Conservation (phyloP, 2,113 vertebrate species). For the Acanthochromis polyacanthus region DNA sequence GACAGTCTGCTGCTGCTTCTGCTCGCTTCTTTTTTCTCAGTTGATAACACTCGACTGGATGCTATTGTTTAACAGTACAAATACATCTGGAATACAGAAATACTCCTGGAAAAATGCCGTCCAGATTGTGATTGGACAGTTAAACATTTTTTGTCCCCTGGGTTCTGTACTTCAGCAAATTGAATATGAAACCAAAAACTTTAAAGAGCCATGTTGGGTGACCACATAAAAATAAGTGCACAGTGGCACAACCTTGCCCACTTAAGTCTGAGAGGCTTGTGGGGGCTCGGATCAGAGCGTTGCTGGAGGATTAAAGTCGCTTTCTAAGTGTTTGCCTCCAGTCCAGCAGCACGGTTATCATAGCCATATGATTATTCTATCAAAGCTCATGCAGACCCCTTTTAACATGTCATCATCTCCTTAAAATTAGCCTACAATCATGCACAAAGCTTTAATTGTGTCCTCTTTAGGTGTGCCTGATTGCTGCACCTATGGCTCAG, state of each 20-base stretch:
- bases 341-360: constrained; percentile 55
- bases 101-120: neutral
- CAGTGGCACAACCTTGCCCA: constrained; percentile 2
- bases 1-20: neutral
- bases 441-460: constrained; percentile 5
- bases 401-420: constrained; percentile 52
- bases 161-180: too few relatives aligned
- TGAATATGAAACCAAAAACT: neutral
- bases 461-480: constrained; percentile 17
- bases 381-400: constrained; percentile 49
- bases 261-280: constrained; percentile 9
- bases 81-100: neutral
- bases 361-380: constrained; percentile 54
- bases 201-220: neutral
- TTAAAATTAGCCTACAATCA: constrained; percentile 11
- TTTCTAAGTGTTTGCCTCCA: constrained; percentile 52
- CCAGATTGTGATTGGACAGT: neutral
- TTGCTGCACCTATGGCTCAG: constrained; percentile 8
- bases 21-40: neutral
- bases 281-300: constrained; percentile 44
- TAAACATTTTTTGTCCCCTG: too few relatives aligned
- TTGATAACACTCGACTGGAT: neutral
- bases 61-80: neutral
- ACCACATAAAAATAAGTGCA: constrained; percentile 11
- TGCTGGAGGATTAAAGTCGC: constrained; percentile 60